Percentiles rank a stretch among this genome's conserved stretches.
These are phyloP conservation scores for Nemotelus nigrinus DNA, from an alignment of 2,888 invertebrate species.

Conservation along the genomic window DNA sequence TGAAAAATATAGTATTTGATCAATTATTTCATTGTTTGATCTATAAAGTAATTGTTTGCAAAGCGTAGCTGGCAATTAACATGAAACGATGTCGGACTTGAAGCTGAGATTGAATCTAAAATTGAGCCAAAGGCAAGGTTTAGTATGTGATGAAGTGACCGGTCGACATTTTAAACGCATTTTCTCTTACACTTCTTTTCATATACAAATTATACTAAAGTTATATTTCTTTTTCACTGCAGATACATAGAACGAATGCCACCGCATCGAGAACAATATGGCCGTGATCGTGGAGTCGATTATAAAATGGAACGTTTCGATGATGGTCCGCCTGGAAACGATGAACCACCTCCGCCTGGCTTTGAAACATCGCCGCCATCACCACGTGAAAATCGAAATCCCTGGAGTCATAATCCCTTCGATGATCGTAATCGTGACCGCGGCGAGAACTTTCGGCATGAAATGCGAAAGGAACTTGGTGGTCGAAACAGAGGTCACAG, in stretches of 20 bases:
- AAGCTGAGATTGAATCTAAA: conserved; percentile 12
- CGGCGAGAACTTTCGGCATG: conserved; percentile 29
- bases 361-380: conserved; percentile 64
- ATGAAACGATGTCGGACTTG: conserved; percentile 21
- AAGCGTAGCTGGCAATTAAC: neutral
- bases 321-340: conserved; percentile 71
- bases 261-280: conserved; percentile 42
- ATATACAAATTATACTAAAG: conserved; percentile 3
- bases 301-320: conserved; percentile 64
- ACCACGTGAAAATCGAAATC: conserved; percentile 44
- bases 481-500: conserved; percentile 42
- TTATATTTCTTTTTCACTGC: conserved; percentile 36
- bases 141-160: conserved; percentile 39
- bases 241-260: conserved; percentile 41
- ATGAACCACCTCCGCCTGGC: conserved; percentile 70
- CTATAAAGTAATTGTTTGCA: neutral
- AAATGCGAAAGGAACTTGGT: conserved; percentile 16
- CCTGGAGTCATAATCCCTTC: conserved; percentile 45
- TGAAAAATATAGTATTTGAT: neutral
- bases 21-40: neutral
- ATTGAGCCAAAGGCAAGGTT: conserved; percentile 27
- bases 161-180: conserved; percentile 16
- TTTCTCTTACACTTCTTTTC: neutral
- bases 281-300: conserved; percentile 43
- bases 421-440: conserved; percentile 28